phyloP scores from a whole-genome alignment of 1,140 invertebrate genomes.

The Lordiphosa collinella region DNA sequence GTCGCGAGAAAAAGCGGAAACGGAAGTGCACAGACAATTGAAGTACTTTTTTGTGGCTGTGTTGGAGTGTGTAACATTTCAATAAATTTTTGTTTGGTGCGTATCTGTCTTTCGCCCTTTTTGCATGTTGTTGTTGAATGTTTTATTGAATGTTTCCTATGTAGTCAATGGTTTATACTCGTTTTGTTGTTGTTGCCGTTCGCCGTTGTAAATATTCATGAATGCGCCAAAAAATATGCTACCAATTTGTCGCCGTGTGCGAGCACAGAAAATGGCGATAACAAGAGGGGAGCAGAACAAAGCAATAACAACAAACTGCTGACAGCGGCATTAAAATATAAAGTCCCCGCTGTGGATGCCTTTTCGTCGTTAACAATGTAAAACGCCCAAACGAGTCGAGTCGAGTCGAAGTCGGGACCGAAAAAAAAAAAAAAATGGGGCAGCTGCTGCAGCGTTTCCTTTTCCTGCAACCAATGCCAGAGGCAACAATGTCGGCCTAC shows the following conservation, averaged over 20 bases:
- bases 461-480: slow-evolving; percentile 69
- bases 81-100: slow-evolving; percentile 50
- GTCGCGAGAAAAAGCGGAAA: slow-evolving; percentile 59
- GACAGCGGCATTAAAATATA: slow-evolving; percentile 76
- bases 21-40: slow-evolving; percentile 77
- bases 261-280: slow-evolving; percentile 7
- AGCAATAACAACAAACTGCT: slow-evolving; percentile 76
- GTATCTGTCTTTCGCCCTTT: slow-evolving; percentile 16
- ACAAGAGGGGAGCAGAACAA: slow-evolving; percentile 33
- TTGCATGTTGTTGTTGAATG: slow-evolving; percentile 33
- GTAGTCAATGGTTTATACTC: slow-evolving; percentile 37
- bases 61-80: slow-evolving; percentile 66
- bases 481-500: slow-evolving; percentile 76
- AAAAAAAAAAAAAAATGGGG: slow-evolving; percentile 28
- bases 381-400: slow-evolving; percentile 52
- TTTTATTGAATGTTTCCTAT: slow-evolving; percentile 76
- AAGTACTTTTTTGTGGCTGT: slow-evolving; percentile 68
- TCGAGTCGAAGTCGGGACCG: slow-evolving; percentile 55
- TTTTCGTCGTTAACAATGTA: slow-evolving; percentile 76
- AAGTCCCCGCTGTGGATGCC: slow-evolving; percentile 52
- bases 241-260: slow-evolving; percentile 75
- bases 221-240: slow-evolving; percentile 75
- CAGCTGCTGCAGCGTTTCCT: slow-evolving; percentile 59
- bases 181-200: slow-evolving; percentile 31
- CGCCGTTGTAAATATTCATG: slow-evolving; percentile 61